Percentiles rank a stretch among this genome's conserved stretches.
phyloP scores from a whole-genome alignment of 2,888 invertebrate species.

The Venusia cambrica region DNA sequence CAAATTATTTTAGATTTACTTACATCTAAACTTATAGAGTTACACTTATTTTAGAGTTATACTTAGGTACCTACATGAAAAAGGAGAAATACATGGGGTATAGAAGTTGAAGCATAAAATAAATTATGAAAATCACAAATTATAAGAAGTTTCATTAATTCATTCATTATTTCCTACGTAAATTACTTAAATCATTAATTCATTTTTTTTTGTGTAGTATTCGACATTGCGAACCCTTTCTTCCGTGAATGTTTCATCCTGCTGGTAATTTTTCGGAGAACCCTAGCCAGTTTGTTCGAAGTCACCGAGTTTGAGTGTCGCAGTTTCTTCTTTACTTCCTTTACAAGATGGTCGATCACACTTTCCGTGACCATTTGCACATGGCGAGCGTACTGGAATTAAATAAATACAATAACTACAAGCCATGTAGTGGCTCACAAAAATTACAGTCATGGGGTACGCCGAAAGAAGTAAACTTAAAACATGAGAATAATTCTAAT shows the following conservation, averaged over 20 bases:
- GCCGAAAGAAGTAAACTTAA: too few species aligned
- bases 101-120: too few species aligned
- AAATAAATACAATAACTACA: not conserved
- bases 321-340: constrained; percentile 36
- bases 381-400: constrained; percentile 45
- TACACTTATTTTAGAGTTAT: too few species aligned
- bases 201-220: not conserved
- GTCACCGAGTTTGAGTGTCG: constrained; percentile 1
- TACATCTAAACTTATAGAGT: too few species aligned
- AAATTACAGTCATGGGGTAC: too few species aligned
- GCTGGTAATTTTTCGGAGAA: constrained; percentile 1
- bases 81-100: too few species aligned
- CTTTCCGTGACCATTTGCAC: constrained; percentile 42
- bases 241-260: constrained; percentile 6
- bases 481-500: too few species aligned
- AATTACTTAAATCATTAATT: not conserved
- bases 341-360: constrained; percentile 38
- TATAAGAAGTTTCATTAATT: too few species aligned
- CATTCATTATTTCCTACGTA: too few species aligned
- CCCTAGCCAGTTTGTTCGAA: not conserved
- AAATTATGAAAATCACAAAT: too few species aligned
- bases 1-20: too few species aligned
- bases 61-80: too few species aligned
- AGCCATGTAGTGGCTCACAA: constrained; percentile 9
- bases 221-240: not conserved